Evolutionary conservation across 2,888 invertebrate species (phyloP).

Genomic region (Ligdia adustata): DNA sequence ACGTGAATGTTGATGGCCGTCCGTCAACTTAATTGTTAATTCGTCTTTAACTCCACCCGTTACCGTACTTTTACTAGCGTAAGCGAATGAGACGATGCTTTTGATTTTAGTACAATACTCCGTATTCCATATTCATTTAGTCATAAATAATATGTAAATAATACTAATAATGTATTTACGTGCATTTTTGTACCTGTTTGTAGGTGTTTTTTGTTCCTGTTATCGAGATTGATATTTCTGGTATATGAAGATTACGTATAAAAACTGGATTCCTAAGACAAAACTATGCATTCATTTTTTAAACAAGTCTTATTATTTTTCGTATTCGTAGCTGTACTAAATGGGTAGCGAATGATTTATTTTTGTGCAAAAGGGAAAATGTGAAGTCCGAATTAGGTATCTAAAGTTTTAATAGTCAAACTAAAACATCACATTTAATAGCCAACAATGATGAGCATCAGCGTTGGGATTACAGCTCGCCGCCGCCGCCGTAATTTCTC

Average conservation of each 20-base stretch:
- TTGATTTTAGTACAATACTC: conserved; percentile 54
- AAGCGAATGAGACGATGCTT: conserved; percentile 68
- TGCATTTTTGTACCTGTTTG: conserved; percentile 53
- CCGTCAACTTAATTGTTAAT: conserved; percentile 71
- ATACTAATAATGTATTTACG: conserved; percentile 45
- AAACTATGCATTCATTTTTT: conserved; percentile 11
- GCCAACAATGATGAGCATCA: conserved; percentile 65
- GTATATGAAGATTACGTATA: conserved; percentile 5
- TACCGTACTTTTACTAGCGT: conserved; percentile 79
- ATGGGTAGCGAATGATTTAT: conserved; percentile 16
- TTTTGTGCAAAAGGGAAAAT: conserved; percentile 16
- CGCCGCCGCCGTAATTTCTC: conserved; percentile 76
- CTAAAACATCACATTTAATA: conserved; percentile 62
- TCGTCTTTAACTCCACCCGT: conserved; percentile 81
- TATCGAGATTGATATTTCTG: conserved; percentile 18
- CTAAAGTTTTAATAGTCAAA: conserved; percentile 39
- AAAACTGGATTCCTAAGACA: conserved; percentile 1
- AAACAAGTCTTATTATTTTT: too few relatives aligned
- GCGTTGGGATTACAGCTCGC: conserved; percentile 66
- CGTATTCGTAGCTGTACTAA: conserved; percentile 16
- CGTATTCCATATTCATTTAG: conserved; percentile 36
- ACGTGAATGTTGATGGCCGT: conserved; percentile 64
- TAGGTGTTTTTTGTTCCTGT: conserved; percentile 52
- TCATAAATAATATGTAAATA: conserved; percentile 36
- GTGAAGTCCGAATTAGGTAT: conserved; percentile 18